phyloP scores from a whole-genome alignment of 2,888 invertebrate species.

The Sphaerophoria taeniata region DNA sequence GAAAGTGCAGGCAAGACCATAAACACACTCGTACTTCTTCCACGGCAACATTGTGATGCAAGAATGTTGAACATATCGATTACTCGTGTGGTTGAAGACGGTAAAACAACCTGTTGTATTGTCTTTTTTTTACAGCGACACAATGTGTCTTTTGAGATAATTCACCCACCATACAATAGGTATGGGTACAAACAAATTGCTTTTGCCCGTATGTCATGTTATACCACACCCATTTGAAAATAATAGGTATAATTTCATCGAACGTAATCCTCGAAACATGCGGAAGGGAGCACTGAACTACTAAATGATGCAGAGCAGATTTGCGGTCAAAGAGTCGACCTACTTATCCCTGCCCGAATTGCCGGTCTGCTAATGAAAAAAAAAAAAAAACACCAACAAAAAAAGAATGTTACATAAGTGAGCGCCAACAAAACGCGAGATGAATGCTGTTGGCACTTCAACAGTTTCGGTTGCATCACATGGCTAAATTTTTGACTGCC shows the following conservation, averaged over 20 bases:
- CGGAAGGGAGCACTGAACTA: conserved; percentile 43
- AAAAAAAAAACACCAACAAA: no score
- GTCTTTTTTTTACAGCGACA: background rate
- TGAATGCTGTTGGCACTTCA: conserved; percentile 47
- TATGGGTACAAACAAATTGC: background rate
- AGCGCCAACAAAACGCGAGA: conserved; percentile 29
- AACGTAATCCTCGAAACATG: conserved; percentile 16
- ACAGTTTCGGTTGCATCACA: conserved; percentile 41
- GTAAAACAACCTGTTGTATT: background rate
- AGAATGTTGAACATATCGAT: conserved; percentile 18
- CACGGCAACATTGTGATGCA: conserved; percentile 40
- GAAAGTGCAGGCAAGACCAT: conserved; percentile 2
- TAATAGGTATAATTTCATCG: background rate
- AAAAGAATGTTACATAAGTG: conserved; percentile 42
- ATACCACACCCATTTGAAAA: conserved; percentile 2
- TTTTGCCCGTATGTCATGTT: background rate
- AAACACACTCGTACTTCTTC: background rate
- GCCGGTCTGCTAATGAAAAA: conserved; percentile 46
- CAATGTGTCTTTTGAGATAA: background rate
- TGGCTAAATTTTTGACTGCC: conserved; percentile 25
- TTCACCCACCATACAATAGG: conserved; percentile 19
- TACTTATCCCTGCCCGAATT: conserved; percentile 29
- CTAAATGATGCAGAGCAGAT: conserved; percentile 41
- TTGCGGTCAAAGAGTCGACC: conserved; percentile 36
- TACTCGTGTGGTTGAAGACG: background rate